phyloP scores from a whole-genome alignment of 2,113 vertebrate genomes.

The Nyctibius bracteatus region DNA sequence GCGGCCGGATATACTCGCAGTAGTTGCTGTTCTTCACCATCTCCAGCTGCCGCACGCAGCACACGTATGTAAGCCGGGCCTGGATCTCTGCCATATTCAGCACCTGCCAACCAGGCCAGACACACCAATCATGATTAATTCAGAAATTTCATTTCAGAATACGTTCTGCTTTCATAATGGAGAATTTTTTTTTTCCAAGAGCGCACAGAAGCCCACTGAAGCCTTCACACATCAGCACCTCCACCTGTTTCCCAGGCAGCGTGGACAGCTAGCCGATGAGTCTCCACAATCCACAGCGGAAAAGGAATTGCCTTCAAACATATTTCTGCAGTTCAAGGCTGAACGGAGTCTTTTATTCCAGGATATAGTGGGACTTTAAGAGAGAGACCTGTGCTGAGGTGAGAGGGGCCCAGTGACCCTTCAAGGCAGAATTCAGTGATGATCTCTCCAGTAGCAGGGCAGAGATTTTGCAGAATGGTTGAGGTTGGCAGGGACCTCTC shows the following conservation, averaged over 20 bases:
- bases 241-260: background rate
- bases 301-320: background rate
- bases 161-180: background rate
- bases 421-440: background rate
- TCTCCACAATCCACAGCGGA: background rate
- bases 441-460: background rate
- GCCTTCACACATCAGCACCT: background rate
- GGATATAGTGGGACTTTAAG: rapidly evolving
- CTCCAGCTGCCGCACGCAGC: constrained; percentile 92
- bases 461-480: background rate
- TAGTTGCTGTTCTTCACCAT: constrained; percentile 87
- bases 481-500: background rate
- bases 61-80: constrained; percentile 90
- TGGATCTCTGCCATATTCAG: constrained; percentile 97
- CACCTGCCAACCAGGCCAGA: constrained; percentile 71
- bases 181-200: background rate
- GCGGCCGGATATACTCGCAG: constrained; percentile 91
- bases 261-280: background rate
- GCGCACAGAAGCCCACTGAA: rapidly evolving
- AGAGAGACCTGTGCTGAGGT: background rate
- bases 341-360: background rate
- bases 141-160: background rate
- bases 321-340: background rate
- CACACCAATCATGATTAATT: background rate
- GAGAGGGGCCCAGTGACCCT: background rate